A percentile compares a stretch with the other conserved stretches of the same genome.
Evolutionary conservation across 2,113 vertebrate genomes (phyloP).

Genomic region (Urocynchramus pylzowi): DNA sequence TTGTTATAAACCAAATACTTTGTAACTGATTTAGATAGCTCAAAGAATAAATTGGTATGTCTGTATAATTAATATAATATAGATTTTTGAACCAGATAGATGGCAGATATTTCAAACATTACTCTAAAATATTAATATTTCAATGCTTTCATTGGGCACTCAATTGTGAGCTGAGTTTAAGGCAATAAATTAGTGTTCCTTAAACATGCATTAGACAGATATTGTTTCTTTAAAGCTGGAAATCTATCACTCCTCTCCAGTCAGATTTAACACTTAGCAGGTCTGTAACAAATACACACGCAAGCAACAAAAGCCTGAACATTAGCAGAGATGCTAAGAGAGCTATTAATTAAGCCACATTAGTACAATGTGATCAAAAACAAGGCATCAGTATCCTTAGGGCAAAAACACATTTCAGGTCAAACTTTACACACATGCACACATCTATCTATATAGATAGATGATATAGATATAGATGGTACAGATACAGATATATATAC

Average conservation of each 20-base stretch:
- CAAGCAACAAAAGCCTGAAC: background rate
- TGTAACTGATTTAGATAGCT: background rate
- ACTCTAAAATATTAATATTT: conserved; percentile 8
- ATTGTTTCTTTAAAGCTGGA: conserved; percentile 20
- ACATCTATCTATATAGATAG: rapidly evolving
- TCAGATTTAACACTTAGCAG: background rate
- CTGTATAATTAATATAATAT: background rate
- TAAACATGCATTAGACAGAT: background rate
- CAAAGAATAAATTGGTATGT: background rate
- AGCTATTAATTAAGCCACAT: conserved; percentile 49
- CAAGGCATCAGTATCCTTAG: conserved; percentile 34
- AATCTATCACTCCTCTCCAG: background rate
- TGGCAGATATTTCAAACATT: background rate
- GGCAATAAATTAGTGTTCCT: background rate
- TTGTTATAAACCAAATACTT: background rate
- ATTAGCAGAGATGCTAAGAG: conserved; percentile 4
- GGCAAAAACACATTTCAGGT: conserved; percentile 52
- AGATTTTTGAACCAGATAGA: background rate
- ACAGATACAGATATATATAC: rapidly evolving
- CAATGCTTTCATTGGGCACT: background rate
- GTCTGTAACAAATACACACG: background rate
- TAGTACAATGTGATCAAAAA: conserved; percentile 39
- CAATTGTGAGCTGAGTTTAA: background rate
- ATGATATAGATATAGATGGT: rapidly evolving
- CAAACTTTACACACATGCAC: conserved; percentile 35